Evolutionary conservation across 2,888 invertebrate species (phyloP), one percentile per base, ranked within the genome.

Genomic region (Mactromeris polynyma): DNA sequence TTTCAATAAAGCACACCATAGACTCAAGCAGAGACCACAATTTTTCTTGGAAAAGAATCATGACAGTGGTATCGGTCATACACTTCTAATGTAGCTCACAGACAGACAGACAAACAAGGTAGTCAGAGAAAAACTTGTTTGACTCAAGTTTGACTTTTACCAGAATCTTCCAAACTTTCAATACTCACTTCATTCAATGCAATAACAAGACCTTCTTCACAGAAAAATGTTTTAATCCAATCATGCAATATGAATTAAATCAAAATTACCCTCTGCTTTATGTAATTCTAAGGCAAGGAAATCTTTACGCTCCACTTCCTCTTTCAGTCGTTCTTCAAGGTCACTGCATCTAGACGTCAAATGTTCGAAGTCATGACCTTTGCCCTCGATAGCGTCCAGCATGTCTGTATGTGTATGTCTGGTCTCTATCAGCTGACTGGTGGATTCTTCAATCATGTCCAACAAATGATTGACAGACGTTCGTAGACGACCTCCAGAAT

Each of bases 231-330:
- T n/a, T 26, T 9, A 64, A 26, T n/a, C 17, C 17, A 73, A 73
- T 33, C 36, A 11, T 73, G 17, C 36, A 33, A 69, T 33, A 33
- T 11, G 33, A 36, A 31, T 2, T 19, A n/a, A n/a, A n/a, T n/a
- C n/a, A 73, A 21, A 83, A 89, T 82, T 92, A 96, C 97, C 96
- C 94, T 96, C 96, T 21, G 96, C 96, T 88, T 96, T 96, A 89
- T 96, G 95, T 7, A 97, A 93, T 88, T 96, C 96, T 80, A 96
- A 89, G 2, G 96, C 96, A 26, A 97, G 94, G 88, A 94, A 95
- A 82, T 96, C 96, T 89, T 96, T 96, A 17, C 96, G 94, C 26
- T 95, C 93, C 19, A 94, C 94, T 91, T 96, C 95, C 46, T 94
- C 93, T 19, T 91, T 81, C 7, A 96, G 91, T 19, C 94, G 90